Evolutionary conservation across 92 coral and sea anemone species (phyloP).

Genomic region (Paramuricea clavata): DNA sequence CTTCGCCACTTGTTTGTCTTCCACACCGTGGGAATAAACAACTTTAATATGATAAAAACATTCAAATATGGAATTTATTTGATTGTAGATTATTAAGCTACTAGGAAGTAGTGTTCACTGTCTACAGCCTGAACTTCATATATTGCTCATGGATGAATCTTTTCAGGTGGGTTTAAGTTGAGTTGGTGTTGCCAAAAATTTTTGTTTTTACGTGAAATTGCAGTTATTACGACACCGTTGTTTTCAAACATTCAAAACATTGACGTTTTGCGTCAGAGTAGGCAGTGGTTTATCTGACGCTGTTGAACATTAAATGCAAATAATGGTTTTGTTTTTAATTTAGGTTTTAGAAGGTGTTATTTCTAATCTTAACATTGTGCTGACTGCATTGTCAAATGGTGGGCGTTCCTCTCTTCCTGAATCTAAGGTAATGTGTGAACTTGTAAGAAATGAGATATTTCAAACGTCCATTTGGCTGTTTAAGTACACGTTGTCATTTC

Average conservation of each 20-base stretch:
- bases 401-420: conserved; percentile 81
- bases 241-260: too few relatives aligned
- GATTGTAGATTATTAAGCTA: conserved; percentile 83
- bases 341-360: conserved; percentile 97
- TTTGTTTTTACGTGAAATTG: neutral
- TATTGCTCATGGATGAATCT: conserved; percentile 97
- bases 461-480: too few relatives aligned
- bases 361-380: conserved; percentile 87
- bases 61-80: too few relatives aligned
- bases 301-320: neutral
- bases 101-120: conserved; percentile 85
- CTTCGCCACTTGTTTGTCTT: too few relatives aligned
- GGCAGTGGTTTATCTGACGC: too few relatives aligned
- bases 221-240: neutral
- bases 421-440: conserved; percentile 94
- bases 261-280: too few relatives aligned
- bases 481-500: neutral
- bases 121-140: conserved; percentile 90
- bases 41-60: too few relatives aligned
- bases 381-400: conserved; percentile 90
- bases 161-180: conserved; percentile 84
- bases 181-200: too few relatives aligned
- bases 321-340: neutral
- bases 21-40: too few relatives aligned
- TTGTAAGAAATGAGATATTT: too few relatives aligned